Evolutionary conservation across 2,797 vertebrate species (phyloP), one percentile per base, ranked within the genome.

Genomic region (Protosalanx chinensis): DNA sequence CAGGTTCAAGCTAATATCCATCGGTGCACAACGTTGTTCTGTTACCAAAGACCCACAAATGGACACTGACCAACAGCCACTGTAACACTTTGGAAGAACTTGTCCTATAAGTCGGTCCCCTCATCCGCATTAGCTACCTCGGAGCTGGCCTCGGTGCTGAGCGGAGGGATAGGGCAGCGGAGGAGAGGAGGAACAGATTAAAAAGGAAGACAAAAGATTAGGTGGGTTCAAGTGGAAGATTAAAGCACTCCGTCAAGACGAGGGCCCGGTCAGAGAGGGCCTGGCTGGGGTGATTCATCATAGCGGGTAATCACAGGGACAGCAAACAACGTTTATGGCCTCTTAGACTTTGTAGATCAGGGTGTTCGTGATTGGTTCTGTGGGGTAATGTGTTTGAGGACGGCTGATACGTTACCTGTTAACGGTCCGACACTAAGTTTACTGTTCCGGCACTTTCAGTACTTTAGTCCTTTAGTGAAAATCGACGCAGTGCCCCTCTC

Each of bases 181-280:
- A 63, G 27, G 20, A 59, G 66, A 27, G 8, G 57, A 60, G 72
- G 72, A 10, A 41, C 71, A 84, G 86, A 90, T 89, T 88, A 87
- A 83, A 89, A 83, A 60, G 68, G 73, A 82, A 80, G 67, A 46
- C 60, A 73, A 77, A 82, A 80, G 82, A 87, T 87, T 85, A 87
- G 70, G 75, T 77, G 72, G 75, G 66, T 88, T 89, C 83, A 84
- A 80, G 81, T 74, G 72, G 67, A 75, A 86, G 86, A 89, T 90
- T 89, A 89, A 89, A 91, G 76, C 58, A 53, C 72, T 88, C 86
- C 79, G 81, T 88, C 84, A 84, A 80, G 64, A 75, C 74, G 82
- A 72, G 77, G 80, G 69, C 7, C 6, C 80, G 82, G 83, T 89
- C 85, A 80, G 67, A 70, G 71, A 18, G 6, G 79, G 64, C 68